Evolutionary conservation across 2,888 invertebrate species (phyloP), one percentile per base, ranked within the genome.

Genomic region (Drosophila villosipedis): DNA sequence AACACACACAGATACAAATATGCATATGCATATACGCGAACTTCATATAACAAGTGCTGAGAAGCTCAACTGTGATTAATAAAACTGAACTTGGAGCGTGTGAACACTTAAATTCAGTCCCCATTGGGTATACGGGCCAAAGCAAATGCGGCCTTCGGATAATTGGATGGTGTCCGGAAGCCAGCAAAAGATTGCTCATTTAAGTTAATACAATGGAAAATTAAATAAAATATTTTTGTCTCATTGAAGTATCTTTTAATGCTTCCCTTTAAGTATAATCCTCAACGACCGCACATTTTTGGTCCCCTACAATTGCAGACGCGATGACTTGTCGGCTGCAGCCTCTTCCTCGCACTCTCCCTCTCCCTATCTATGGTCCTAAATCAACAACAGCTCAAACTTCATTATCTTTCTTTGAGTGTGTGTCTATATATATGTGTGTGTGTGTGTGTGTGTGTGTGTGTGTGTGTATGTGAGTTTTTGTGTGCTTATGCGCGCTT

Each of bases 311-410:
- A 55, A 55, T 25, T 37, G 54, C 54, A 55, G 54, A 28, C 19
- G 55, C 28, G n/a, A n/a, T 25, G 10, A 47, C 47, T 47, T 47
- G 47, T 25, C 47, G 16, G 25, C 47, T 47, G 47, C 55, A 7
- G 10, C 12, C 19, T 4, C 30, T 4, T n/a, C 7, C 57, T 12
- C 30, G 4, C 30, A n/a, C n/a, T 4, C 25, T 12, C 1, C 25
- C 22, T 1, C 19, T 12, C 14, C 16, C 37, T 12, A 5, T 16
- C 58, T 9, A 10, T 16, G 10, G 58, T 22, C 43, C 58, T 58
- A 58, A 58, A 43, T 43, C 58, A 58, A 58, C 58, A 58, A 43
- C 31, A 43, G 41, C 58, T 58, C 43, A 58, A 58, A 47, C 58
- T 58, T 58, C 43, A 58, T 58, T 58, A 58, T 58, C 58, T 58